Evolutionary conservation across 2,113 vertebrate species (phyloP).

Genomic region (Ammodytes dubius): DNA sequence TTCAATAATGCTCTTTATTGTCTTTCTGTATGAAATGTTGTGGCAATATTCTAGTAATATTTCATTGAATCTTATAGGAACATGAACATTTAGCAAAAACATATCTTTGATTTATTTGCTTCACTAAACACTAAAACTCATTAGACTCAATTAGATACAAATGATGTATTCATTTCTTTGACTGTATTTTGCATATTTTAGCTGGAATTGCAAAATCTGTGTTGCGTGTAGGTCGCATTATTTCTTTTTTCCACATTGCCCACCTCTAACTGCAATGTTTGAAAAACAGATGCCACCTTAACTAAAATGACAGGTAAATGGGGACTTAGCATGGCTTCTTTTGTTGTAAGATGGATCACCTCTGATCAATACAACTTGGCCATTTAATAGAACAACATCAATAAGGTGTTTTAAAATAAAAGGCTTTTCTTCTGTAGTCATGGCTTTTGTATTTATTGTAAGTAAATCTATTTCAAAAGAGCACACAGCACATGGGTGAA

Average conservation of each 20-base stretch:
- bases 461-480: background rate
- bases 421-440: too few relatives aligned
- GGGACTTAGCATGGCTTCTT: too few relatives aligned
- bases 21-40: background rate
- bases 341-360: too few relatives aligned
- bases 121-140: background rate
- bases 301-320: too few relatives aligned
- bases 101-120: background rate
- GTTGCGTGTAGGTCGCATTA: background rate
- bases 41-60: background rate
- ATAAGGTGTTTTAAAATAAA: too few relatives aligned
- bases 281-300: background rate
- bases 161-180: background rate
- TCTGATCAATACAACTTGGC: too few relatives aligned
- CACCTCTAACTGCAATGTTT: background rate
- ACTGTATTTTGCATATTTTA: background rate
- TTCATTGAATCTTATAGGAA: background rate
- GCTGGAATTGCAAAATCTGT: background rate
- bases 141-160: background rate
- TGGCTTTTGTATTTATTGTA: too few relatives aligned
- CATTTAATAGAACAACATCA: too few relatives aligned
- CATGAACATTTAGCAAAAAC: background rate
- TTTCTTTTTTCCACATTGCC: background rate
- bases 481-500: background rate
- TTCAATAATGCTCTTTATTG: background rate